Base-by-base conservation (phyloP, 2,113 vertebrate species). In the Petrocephalus microphthalmus region DNA sequence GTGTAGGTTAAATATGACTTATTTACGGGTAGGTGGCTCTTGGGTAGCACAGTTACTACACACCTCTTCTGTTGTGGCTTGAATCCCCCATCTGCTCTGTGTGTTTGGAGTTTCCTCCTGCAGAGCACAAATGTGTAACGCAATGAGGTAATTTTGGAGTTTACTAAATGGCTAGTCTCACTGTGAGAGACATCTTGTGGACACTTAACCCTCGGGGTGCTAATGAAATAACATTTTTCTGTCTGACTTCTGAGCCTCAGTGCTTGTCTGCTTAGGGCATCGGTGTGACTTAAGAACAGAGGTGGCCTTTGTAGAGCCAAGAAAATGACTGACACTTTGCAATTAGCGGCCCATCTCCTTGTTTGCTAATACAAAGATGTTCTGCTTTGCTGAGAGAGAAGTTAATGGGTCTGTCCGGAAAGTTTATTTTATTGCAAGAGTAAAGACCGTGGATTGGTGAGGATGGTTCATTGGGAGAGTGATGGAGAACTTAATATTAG, bases 81-180 rank as follows among this genome's bases (percentile, higher is more conserved):
- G 71, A 74, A 74, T 74, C 33, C 11, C 29, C 11, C 53, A 13
- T 37, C 67, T 37, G 11, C 15, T 42, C 17, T 33, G 15, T 19
- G 5, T 49, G 57, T n/a, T 56, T n/a, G 33, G 33, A 88, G 49
- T 84, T 29, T 67, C n/a, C n/a, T 67, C n/a, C 71, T 89, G 89
- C 45, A 49, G 17, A 17, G n/a, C n/a, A 64, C 10, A 11, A n/a
- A 25, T 25, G 25, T 83, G 19, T 10, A 83, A 42, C 29, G 19
- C 37, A 83, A 29, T 29, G n/a, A 10, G 25, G 60, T 67, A 29
- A 67, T 22, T 82, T 47, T 83, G 37, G 2, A 42, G 81, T 83
- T 45, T 83, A 83, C 47, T 45, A 22, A 47, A 22, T 45, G 81
- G 22, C 7, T 83, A 47, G 20, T 20, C 42, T 22, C 37, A 49